A percentile compares a stretch with the other conserved stretches of the same genome.
These are phyloP conservation scores for Drosophila nannoptera DNA, from an alignment of 1,140 invertebrate genomes.

Conservation along the genomic window DNA sequence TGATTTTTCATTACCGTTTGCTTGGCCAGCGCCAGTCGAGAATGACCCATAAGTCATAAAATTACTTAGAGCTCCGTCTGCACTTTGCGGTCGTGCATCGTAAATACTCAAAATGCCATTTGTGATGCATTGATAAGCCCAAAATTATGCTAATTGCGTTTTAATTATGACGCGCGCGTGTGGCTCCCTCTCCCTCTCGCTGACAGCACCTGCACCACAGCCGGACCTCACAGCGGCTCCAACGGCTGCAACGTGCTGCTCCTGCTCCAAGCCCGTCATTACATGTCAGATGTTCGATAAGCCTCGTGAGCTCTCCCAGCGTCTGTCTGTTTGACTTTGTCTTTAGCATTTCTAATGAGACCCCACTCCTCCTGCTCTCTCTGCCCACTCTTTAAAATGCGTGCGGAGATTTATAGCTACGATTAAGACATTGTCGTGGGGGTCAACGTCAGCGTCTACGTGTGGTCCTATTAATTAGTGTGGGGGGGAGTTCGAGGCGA, in stretches of 20 bases:
- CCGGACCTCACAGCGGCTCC: neutral
- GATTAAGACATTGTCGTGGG: conserved; percentile 52
- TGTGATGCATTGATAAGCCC: conserved; percentile 62
- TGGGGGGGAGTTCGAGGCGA: neutral
- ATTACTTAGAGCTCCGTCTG: conserved; percentile 41
- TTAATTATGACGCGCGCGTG: conserved; percentile 65
- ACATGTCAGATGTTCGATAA: conserved; percentile 61
- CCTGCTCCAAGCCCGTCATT: conserved; percentile 40
- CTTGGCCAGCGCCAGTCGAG: conserved; percentile 40
- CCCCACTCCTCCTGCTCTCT: neutral
- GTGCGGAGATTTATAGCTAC: conserved; percentile 53
- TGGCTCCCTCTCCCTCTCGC: conserved; percentile 36
- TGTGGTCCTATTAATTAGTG: conserved; percentile 57
- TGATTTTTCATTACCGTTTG: conserved; percentile 63
- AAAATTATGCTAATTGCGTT: conserved; percentile 65
- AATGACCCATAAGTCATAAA: conserved; percentile 60
- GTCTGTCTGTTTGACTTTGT: conserved; percentile 60
- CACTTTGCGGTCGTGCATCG: conserved; percentile 34
- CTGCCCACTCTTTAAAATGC: conserved; percentile 54
- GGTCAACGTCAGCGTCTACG: conserved; percentile 39
- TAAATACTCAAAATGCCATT: conserved; percentile 60
- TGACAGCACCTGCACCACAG: conserved; percentile 2
- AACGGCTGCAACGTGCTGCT: neutral
- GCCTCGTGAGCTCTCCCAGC: conserved; percentile 48
- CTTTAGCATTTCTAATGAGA: conserved; percentile 62